Percentiles rank a stretch among this genome's conserved stretches.
Conservation (phyloP, 2,888 invertebrate genomes). For the Synanthedon vespiformis region DNA sequence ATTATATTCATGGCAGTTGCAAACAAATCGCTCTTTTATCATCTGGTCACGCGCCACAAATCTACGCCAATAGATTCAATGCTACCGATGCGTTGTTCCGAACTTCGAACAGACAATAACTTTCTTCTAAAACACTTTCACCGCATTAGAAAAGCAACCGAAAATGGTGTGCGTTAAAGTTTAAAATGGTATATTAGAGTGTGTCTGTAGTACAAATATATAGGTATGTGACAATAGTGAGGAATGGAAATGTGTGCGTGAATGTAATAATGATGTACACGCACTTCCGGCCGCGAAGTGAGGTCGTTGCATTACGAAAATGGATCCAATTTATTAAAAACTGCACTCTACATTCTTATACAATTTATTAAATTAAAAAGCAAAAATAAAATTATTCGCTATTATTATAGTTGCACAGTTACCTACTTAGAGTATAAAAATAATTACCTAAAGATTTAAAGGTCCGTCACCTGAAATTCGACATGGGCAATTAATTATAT, state of each 20-base stretch:
- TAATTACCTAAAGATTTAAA: too few relatives aligned
- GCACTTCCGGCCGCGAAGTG: conserved; percentile 39
- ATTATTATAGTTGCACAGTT: too few relatives aligned
- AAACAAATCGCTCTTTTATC: conserved; percentile 20
- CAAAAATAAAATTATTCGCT: too few relatives aligned
- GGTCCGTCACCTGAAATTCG: too few relatives aligned
- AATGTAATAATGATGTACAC: conserved; percentile 38
- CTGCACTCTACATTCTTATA: too few relatives aligned
- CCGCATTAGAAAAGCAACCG: conserved; percentile 19
- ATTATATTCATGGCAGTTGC: conserved; percentile 13
- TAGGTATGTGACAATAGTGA: conserved; percentile 9
- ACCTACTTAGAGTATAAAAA: too few relatives aligned
- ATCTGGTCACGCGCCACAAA: conserved; percentile 38
- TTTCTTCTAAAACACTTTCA: conserved; percentile 49
- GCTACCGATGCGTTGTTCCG: conserved; percentile 15
- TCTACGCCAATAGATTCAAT: conserved; percentile 42
- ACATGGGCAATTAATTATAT: too few relatives aligned
- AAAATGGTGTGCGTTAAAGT: conserved; percentile 13
- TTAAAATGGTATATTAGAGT: conserved; percentile 12
- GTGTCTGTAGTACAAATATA: neutral
- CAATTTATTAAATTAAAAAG: too few relatives aligned
- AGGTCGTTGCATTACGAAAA: conserved; percentile 25
- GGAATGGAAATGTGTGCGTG: conserved; percentile 26
- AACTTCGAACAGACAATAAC: conserved; percentile 23
- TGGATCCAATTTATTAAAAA: conserved; percentile 5